Evolutionary conservation across 35 echinoderm and acorn worm species (phyloP).

Genomic region (Heliocidaris tuberculata): DNA sequence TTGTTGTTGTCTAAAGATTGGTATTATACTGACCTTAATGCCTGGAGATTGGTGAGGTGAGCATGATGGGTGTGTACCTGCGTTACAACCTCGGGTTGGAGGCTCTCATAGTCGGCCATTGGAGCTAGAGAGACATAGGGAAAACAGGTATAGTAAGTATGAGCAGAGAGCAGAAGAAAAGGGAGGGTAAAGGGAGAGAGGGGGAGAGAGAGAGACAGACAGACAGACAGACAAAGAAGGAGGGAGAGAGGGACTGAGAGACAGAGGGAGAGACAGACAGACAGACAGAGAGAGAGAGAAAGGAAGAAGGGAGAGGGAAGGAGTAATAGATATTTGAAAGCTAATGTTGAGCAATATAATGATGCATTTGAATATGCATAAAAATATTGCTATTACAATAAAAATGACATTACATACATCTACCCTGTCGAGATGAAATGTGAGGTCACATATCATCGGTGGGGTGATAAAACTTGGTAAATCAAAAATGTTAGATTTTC

Average conservation of each 20-base stretch:
- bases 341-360: too few species aligned
- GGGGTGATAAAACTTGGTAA: too few species aligned
- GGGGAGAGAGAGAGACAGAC: background rate
- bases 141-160: background rate
- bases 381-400: too few species aligned
- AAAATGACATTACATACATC: too few species aligned
- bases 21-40: constrained; percentile 70
- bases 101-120: constrained; percentile 80
- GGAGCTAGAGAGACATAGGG: constrained; percentile 56
- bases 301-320: too few species aligned
- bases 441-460: too few species aligned
- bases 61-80: constrained; percentile 95
- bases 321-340: too few species aligned
- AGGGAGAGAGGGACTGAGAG: background rate
- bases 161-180: background rate
- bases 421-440: too few species aligned
- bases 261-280: background rate
- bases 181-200: background rate
- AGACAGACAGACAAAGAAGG: background rate
- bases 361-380: too few species aligned
- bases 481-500: too few species aligned
- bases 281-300: background rate
- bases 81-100: constrained; percentile 61
- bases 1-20: too few species aligned
- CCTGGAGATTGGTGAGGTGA: constrained; percentile 79